Evolutionary conservation across 2,797 vertebrate species (phyloP).

Genomic region (Halcyon leucocephala): DNA sequence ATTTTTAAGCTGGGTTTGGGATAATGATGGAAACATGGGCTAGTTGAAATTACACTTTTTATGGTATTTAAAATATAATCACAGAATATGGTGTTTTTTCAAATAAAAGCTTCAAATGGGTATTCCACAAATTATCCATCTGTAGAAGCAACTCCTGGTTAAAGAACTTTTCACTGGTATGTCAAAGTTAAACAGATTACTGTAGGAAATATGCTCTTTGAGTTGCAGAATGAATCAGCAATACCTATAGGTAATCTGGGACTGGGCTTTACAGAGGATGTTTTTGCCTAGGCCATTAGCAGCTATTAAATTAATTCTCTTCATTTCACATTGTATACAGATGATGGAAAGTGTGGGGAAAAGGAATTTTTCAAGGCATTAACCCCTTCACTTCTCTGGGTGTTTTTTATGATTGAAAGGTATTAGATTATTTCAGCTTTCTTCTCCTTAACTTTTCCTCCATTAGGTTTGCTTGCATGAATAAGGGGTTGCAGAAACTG

Average conservation of each 20-base stretch:
- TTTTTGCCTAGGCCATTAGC: slow-evolving; percentile 69
- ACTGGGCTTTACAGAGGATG: neutral
- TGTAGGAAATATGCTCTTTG: slow-evolving; percentile 26
- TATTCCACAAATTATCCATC: neutral
- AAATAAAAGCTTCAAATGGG: neutral
- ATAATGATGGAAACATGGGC: neutral
- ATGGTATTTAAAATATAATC: neutral
- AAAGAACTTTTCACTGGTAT: neutral
- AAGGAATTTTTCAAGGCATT: slow-evolving; percentile 55
- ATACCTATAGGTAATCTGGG: neutral
- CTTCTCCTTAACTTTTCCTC: slow-evolving; percentile 15
- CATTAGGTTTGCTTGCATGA: slow-evolving; percentile 29
- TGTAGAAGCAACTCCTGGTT: neutral
- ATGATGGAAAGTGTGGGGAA: slow-evolving; percentile 9
- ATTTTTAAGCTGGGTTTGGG: neutral
- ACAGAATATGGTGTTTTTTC: neutral
- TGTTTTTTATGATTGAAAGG: slow-evolving; percentile 21
- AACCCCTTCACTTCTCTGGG: slow-evolving; percentile 57
- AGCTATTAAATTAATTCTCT: slow-evolving; percentile 70
- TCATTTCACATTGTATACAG: slow-evolving; percentile 51
- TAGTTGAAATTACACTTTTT: neutral
- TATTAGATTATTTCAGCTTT: slow-evolving; percentile 40
- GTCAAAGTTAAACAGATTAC: slow-evolving; percentile 4
- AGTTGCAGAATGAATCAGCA: slow-evolving; percentile 61
- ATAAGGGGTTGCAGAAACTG: slow-evolving; percentile 27